Evolutionary conservation across 2,888 invertebrate species (phyloP), one percentile per base, ranked within the genome.

Genomic region (Heliconius cydno): DNA sequence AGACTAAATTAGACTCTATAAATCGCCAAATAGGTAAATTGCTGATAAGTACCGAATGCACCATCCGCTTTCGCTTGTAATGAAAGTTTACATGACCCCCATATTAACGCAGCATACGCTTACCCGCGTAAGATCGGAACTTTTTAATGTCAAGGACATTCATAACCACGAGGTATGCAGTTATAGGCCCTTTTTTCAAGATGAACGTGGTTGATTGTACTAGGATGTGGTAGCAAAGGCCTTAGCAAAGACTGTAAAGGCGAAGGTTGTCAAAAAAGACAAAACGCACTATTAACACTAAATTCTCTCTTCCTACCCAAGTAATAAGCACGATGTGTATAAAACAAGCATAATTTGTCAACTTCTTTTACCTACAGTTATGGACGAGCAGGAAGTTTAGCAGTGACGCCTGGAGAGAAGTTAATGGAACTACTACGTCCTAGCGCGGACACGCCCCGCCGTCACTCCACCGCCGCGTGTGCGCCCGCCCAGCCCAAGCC

Each of bases 391-490:
- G 94, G 93, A 85, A 94, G 94, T 86, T 87, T 95, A 77, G 95
- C 95, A 79, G 94, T 94, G 82, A 93, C 93, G 80, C 94, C 95
- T 82, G 94, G 95, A 84, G 95, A 95, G 90, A 94, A 95, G 85
- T 93, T 96, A 81, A 92, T 96, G 87, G 95, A 96, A 85, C 90
- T 95, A 83, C 92, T 95, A 83, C 92, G 95, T 82, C 95, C 95
- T 68, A 93, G 90, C 84, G 85, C 85, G 3, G 93, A 92, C 63
- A 90, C 93, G 0, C 94, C 93, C n/a, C 92, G 95, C 75, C 91
- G 95, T 13, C 94, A 94, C 87, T 93, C 93, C 65, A 92, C 94
- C 1, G 93, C 94, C 2, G 86, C 86, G 4, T 86, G 86, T 52
- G 86, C 86, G 22, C 81, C 85, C 9, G 85, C 86, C 10, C 87